Conservation (phyloP, 2,888 invertebrate species). For the Apoda limacodes region DNA sequence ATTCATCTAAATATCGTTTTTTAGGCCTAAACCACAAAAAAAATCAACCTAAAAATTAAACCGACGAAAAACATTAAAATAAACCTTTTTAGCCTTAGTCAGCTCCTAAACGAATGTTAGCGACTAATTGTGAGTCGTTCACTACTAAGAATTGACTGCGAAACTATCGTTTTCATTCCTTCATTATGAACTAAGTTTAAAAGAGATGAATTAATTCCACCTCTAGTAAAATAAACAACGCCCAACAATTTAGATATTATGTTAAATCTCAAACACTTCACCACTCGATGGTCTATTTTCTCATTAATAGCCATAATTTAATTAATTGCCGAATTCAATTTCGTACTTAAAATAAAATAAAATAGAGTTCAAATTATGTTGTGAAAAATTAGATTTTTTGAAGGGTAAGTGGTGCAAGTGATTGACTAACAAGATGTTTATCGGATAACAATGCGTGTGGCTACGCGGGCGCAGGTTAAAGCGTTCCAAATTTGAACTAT, state of each 20-base stretch:
- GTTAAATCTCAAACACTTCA: constrained; percentile 29
- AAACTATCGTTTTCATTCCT: too few species aligned
- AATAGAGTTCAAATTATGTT: constrained; percentile 10
- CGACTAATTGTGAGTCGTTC: too few species aligned
- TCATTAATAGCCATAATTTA: constrained; percentile 30
- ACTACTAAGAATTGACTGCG: too few species aligned
- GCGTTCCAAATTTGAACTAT: constrained; percentile 34
- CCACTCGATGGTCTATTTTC: constrained; percentile 35
- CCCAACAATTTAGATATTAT: constrained; percentile 32
- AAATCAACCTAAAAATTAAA: too few species aligned
- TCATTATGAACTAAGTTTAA: too few species aligned
- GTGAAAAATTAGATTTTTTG: constrained; percentile 19
- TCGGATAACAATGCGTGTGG: constrained; percentile 60
- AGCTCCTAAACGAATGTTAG: too few species aligned
- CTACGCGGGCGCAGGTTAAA: constrained; percentile 27
- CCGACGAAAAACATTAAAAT: too few species aligned
- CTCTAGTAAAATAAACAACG: constrained; percentile 25
- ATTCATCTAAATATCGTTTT: too few species aligned
- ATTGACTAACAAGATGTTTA: constrained; percentile 55
- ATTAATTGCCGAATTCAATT: constrained; percentile 3
- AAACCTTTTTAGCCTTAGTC: too few species aligned
- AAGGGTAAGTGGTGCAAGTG: constrained; percentile 36
- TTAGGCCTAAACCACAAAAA: too few species aligned
- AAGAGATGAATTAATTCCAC: too few species aligned
- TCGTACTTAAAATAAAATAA: constrained; percentile 2